phyloP scores from a whole-genome alignment of 1,140 invertebrate genomes.

The Anastrepha obliqua region DNA sequence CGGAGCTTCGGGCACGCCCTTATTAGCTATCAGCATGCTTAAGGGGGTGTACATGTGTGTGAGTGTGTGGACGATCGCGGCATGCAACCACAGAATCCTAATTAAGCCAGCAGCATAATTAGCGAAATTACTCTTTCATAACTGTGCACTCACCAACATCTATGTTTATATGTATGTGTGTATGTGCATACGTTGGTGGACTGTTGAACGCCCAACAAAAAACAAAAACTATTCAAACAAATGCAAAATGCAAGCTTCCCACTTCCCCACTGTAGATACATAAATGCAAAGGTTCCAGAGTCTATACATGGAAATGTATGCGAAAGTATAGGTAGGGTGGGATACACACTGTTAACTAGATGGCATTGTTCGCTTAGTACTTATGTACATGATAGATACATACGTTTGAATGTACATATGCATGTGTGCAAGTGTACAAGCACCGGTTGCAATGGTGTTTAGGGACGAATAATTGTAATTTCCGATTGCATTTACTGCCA shows the following conservation, averaged over 20 bases:
- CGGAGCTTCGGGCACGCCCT: no score
- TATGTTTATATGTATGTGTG: background rate
- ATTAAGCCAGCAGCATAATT: slow-evolving; percentile 46
- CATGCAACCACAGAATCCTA: slow-evolving; percentile 44
- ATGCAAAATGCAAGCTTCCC: background rate
- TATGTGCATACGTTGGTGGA: background rate
- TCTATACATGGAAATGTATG: no score
- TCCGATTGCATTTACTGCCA: no score
- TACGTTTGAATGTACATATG: no score
- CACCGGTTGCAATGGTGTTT: no score
- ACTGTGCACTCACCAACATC: background rate
- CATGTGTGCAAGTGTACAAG: no score
- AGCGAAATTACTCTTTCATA: slow-evolving; percentile 43
- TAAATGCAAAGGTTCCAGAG: background rate
- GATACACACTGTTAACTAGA: no score
- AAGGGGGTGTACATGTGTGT: background rate
- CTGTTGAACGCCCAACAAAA: background rate
- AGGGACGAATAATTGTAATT: no score
- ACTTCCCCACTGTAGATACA: background rate
- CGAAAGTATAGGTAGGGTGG: no score
- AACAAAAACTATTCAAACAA: background rate
- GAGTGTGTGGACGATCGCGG: background rate
- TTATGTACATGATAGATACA: no score
- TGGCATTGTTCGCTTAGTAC: no score
- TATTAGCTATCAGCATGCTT: no score